Percentiles rank a stretch among this genome's conserved stretches.
Conservation (phyloP, 2,797 vertebrate species). For the Pipistrellus pygmaeus region DNA sequence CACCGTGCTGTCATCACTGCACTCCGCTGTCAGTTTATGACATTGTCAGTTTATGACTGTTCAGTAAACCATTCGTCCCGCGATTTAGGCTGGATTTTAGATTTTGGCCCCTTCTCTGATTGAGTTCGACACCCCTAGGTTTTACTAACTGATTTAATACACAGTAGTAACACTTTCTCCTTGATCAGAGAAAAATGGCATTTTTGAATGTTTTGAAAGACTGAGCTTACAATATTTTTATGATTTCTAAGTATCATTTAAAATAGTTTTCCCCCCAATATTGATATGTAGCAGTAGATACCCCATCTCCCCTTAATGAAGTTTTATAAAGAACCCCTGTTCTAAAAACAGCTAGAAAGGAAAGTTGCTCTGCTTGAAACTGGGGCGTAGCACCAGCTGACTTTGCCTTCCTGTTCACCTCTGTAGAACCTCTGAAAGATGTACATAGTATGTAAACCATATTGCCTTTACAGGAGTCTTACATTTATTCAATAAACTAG, state of each 20-base stretch:
- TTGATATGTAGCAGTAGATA: neutral
- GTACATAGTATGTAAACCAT: neutral
- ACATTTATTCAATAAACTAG: neutral
- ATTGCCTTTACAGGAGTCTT: neutral
- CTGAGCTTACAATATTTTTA: conserved; percentile 1
- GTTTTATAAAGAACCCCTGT: neutral
- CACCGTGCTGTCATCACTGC: too few relatives aligned
- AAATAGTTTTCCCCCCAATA: neutral
- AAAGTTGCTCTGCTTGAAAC: conserved; percentile 26
- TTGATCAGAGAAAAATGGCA: neutral
- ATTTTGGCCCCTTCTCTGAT: too few relatives aligned
- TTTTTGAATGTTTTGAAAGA: conserved; percentile 35
- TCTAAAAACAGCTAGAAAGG: conserved; percentile 5
- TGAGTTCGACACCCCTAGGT: too few relatives aligned
- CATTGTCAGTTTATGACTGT: too few relatives aligned
- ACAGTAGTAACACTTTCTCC: neutral
- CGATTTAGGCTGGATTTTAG: too few relatives aligned
- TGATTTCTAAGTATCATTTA: conserved; percentile 1
- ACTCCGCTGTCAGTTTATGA: too few relatives aligned
- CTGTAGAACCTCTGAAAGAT: neutral
- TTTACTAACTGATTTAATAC: conserved; percentile 45
- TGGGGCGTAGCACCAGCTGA: neutral
- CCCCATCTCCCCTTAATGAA: neutral
- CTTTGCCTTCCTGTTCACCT: neutral
- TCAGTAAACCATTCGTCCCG: too few relatives aligned